Evolutionary conservation across 2,888 invertebrate species (phyloP).

Genomic region (Endotricha flammealis): DNA sequence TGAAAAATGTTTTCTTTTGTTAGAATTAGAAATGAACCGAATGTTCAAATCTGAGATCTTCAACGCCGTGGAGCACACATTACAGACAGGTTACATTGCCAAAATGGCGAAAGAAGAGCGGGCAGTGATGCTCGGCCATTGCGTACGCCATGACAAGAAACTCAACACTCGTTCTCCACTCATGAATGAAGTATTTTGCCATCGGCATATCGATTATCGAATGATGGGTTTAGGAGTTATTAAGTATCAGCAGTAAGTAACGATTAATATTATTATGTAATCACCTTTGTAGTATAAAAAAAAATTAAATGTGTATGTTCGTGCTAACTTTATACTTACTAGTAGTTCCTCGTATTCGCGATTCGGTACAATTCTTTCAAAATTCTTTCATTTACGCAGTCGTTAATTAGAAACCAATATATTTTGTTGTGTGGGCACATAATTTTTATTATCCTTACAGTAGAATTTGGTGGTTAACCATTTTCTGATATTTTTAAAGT

Average conservation of each 20-base stretch:
- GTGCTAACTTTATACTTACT: too few relatives aligned
- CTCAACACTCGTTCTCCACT: constrained; percentile 78
- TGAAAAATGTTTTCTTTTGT: constrained; percentile 7
- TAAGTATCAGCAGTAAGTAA: constrained; percentile 47
- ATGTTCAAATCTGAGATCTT: constrained; percentile 80
- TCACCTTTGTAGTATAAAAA: too few relatives aligned
- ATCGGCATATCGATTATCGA: constrained; percentile 77
- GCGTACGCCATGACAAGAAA: constrained; percentile 73
- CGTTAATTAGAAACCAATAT: too few relatives aligned
- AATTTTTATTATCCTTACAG: too few relatives aligned
- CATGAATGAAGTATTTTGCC: constrained; percentile 77
- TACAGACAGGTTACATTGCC: constrained; percentile 50
- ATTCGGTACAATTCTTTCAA: too few relatives aligned
- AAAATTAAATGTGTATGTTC: too few relatives aligned
- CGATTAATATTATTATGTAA: too few relatives aligned
- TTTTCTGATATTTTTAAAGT: too few relatives aligned
- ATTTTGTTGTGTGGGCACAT: too few relatives aligned
- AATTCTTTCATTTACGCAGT: too few relatives aligned
- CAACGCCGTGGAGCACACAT: constrained; percentile 72
- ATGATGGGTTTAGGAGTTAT: constrained; percentile 75
- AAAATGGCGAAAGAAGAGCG: constrained; percentile 70
- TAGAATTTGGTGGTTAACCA: too few relatives aligned
- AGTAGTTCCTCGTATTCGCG: too few relatives aligned
- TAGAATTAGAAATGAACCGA: constrained; percentile 80
- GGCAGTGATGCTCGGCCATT: constrained; percentile 72